phyloP scores from a whole-genome alignment of 2,113 vertebrate species.

The Bubalus kerabau region DNA sequence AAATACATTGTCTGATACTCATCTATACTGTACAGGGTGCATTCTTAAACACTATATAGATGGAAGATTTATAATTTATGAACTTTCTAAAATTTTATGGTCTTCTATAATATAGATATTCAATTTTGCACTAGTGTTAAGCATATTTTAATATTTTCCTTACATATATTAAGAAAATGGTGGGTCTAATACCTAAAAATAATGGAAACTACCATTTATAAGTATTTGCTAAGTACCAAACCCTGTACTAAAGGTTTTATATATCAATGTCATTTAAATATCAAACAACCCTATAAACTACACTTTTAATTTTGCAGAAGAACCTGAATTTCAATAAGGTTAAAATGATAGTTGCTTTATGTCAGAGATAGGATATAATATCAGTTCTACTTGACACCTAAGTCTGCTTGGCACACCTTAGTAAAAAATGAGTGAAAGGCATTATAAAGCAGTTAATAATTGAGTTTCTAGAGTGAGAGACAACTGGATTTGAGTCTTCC shows the following conservation, averaged over 20 bases:
- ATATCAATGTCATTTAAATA: background rate
- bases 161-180: background rate
- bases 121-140: background rate
- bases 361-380: background rate
- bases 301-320: background rate
- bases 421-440: background rate
- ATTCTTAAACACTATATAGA: background rate
- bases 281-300: background rate
- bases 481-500: background rate
- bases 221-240: background rate
- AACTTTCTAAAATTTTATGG: background rate
- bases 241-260: background rate
- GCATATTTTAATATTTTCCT: background rate
- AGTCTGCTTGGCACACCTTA: background rate
- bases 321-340: background rate
- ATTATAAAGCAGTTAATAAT: background rate
- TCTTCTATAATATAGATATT: background rate
- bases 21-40: background rate
- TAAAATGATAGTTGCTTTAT: background rate
- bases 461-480: background rate
- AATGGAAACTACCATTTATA: background rate
- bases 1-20: background rate
- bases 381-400: background rate
- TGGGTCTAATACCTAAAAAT: background rate
- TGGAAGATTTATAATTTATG: background rate